These are phyloP conservation scores for Sarcophaga carnaria DNA, from an alignment of 2,888 invertebrate species.

Conservation along the genomic window DNA sequence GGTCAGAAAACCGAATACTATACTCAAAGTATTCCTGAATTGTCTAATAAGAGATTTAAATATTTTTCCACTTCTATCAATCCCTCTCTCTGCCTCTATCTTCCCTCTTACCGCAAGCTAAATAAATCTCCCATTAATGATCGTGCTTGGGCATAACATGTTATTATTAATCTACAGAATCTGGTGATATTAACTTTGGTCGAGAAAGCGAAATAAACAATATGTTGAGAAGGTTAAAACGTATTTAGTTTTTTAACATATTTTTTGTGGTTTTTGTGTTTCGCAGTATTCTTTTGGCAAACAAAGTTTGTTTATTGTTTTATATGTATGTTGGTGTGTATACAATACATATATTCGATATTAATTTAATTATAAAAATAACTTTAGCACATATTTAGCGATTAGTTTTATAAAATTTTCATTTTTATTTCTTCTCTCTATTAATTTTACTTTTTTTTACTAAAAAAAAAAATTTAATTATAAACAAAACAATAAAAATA, in stretches of 20 bases:
- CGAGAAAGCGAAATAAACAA: background rate
- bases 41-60: too few species aligned
- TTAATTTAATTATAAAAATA: constrained; percentile 12
- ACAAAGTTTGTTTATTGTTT: background rate
- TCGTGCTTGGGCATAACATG: background rate
- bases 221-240: constrained; percentile 3
- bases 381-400: constrained; percentile 7
- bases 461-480: background rate
- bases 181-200: background rate
- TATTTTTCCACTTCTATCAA: too few species aligned
- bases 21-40: too few species aligned
- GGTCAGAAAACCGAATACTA: too few species aligned
- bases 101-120: too few species aligned
- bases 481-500: constrained; percentile 14
- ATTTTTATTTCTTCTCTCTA: background rate
- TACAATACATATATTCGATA: background rate
- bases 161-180: constrained; percentile 26
- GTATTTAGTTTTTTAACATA: background rate
- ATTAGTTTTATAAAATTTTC: background rate
- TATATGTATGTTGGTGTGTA: background rate
- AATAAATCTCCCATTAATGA: too few species aligned
- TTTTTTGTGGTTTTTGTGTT: background rate
- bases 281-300: background rate
- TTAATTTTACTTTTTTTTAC: too few species aligned
- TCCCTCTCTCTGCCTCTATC: too few species aligned